Conservation (phyloP, 2,113 vertebrate genomes). For the Syrrhaptes paradoxus region DNA sequence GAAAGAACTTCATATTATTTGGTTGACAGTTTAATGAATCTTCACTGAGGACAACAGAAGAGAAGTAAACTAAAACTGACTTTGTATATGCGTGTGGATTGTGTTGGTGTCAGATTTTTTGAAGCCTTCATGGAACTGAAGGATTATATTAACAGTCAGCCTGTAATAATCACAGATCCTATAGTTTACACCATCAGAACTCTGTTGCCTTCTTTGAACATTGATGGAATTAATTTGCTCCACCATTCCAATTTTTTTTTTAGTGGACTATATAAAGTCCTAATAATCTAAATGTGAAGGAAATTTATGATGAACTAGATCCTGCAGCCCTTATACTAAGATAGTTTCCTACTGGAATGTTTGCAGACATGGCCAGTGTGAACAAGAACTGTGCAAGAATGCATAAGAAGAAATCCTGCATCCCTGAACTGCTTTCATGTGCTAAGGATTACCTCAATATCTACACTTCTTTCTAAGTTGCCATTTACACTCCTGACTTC, state of each 20-base stretch:
- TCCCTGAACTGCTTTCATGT: neutral
- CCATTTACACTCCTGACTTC: neutral
- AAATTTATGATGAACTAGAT: neutral
- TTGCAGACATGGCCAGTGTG: neutral
- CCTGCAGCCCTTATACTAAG: neutral
- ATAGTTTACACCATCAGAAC: neutral
- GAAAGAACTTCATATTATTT: neutral
- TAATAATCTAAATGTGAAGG: neutral
- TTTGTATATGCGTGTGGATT: neutral
- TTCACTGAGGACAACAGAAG: neutral
- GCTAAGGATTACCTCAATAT: neutral
- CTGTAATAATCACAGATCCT: neutral
- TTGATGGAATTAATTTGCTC: neutral
- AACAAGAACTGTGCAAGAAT: neutral
- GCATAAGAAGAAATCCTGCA: neutral
- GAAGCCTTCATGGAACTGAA: neutral
- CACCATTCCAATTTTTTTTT: neutral
- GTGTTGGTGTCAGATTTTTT: neutral
- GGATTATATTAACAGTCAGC: neutral
- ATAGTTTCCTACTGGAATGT: neutral
- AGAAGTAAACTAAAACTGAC: neutral
- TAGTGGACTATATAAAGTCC: neutral
- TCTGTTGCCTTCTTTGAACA: neutral
- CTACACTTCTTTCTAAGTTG: neutral
- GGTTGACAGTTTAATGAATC: neutral